Base-by-base conservation (phyloP, 2,113 vertebrate genomes). In the Pagrus major region DNA sequence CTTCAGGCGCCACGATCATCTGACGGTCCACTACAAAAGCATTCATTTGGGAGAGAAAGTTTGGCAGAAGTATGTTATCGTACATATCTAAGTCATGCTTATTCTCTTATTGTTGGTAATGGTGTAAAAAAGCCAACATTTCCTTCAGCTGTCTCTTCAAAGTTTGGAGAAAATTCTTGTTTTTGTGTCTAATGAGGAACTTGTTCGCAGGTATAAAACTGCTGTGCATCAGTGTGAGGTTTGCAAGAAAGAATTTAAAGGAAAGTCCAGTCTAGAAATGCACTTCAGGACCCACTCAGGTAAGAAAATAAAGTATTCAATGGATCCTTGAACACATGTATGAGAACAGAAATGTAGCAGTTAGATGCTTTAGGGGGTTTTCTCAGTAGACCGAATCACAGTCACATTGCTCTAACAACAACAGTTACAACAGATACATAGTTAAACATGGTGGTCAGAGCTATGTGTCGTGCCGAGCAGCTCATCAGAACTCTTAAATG, bases 211-310 rank as follows among this genome's bases (percentile, higher is more conserved):
- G 89, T 99, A 99, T 20, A 99, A 99, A 95, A 96, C 97, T 58
- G 97, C 97, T 2, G 95, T 98, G 94, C 98, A 99, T 92, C 97
- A 99, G 70, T 99, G 98, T 94, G 98, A 99, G 87, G 97, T 99
- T 84, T 99, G 98, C 93, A 99, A 99, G 95, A 99, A 99, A 92
- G 97, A 98, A 92, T 99, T 99, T 91, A 98, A 98, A 94, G 98
- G 98, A 71, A 99, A 99, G 91, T 99, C 98, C 88, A 99, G 97
- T 92, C 93, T 99, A 78, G 97, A 99, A 94, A 99, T 98, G 95
- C 98, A 99, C 95, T 99, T 99, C 94, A 96, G 98, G 88, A 99
- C 98, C 1, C 98, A 99, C 92, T 99, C 98, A 90, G 98, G 98
- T 99, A 96, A 95, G 83, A 3, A 70, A 29, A 46, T 10, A 52